phyloP scores from a whole-genome alignment of 2,797 vertebrate species.

The Distichodus sexfasciatus region DNA sequence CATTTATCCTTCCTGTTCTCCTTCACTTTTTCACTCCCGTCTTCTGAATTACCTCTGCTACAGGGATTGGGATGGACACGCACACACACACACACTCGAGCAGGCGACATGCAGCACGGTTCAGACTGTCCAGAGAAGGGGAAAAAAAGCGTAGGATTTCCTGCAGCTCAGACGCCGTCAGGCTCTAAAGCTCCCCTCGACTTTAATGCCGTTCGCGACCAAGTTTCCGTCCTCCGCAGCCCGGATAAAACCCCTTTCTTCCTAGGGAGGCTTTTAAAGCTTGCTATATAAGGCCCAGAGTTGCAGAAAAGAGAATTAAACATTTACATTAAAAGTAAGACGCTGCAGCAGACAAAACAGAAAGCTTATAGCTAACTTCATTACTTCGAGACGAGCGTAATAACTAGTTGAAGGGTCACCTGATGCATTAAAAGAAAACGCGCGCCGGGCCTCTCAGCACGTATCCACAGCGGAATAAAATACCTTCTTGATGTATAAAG shows the following conservation, averaged over 20 bases:
- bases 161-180: not conserved
- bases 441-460: too few relatives aligned
- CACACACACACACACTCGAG: constrained; percentile 1
- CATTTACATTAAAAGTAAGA: too few relatives aligned
- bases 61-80: not conserved
- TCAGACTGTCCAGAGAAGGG: not conserved
- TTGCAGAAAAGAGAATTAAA: not conserved
- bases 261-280: not conserved
- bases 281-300: not conserved
- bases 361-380: too few relatives aligned
- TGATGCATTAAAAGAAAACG: not conserved
- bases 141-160: not conserved
- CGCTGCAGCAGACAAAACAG: too few relatives aligned
- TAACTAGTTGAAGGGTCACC: too few relatives aligned
- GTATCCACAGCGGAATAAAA: too few relatives aligned
- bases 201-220: constrained; percentile 27
- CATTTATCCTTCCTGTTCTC: not conserved
- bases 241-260: not conserved
- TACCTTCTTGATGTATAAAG: too few relatives aligned
- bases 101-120: constrained; percentile 1
- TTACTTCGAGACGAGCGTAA: too few relatives aligned
- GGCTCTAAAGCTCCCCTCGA: not conserved
- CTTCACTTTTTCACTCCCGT: not conserved
- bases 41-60: constrained; percentile 1
- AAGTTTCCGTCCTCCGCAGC: not conserved